These are phyloP conservation scores for Psococerastis gibbosa DNA, from an alignment of 2,888 invertebrate species.

Conservation along the genomic window DNA sequence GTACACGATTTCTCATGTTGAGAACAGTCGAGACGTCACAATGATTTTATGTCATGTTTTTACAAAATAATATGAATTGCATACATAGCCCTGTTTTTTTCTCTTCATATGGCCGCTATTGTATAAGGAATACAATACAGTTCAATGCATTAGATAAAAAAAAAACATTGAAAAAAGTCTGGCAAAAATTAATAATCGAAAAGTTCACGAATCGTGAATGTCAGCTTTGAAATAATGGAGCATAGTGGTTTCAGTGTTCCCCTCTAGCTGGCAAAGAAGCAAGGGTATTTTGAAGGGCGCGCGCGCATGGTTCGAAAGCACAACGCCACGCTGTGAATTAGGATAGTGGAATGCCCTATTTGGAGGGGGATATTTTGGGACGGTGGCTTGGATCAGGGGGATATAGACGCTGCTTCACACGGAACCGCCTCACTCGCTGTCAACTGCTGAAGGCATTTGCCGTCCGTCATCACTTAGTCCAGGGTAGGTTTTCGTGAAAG, in stretches of 20 bases:
- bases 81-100: no score
- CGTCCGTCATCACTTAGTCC: conserved; percentile 1
- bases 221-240: no score
- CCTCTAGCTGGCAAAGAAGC: neutral
- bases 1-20: no score
- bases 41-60: no score
- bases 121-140: no score
- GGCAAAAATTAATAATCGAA: neutral
- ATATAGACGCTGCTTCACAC: conserved; percentile 14
- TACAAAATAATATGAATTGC: no score
- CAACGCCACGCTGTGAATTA: neutral
- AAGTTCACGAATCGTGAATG: neutral
- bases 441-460: conserved; percentile 9
- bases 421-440: conserved; percentile 16
- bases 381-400: conserved; percentile 13
- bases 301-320: neutral
- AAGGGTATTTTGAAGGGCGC: no score
- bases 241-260: no score
- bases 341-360: conserved; percentile 16
- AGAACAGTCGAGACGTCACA: no score
- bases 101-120: no score
- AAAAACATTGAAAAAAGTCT: neutral
- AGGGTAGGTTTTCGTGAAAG: conserved; percentile 11
- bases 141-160: neutral
- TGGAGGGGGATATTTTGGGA: conserved; percentile 17